Conservation (phyloP, 2,113 vertebrate species). For the Ginglymostoma cirratum region DNA sequence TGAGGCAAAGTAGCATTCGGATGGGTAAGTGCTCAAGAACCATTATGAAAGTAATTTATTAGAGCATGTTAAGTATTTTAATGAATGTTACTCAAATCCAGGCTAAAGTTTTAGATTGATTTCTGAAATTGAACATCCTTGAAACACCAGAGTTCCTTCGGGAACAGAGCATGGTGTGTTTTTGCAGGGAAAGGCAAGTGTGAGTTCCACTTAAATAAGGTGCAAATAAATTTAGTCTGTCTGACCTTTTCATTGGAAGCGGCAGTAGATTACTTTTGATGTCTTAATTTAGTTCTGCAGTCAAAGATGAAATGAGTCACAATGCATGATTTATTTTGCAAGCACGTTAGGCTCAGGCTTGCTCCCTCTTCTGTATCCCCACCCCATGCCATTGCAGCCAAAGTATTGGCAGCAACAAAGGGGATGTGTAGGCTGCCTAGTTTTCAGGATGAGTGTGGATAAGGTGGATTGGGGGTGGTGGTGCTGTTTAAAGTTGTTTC, state of each 20-base stretch:
- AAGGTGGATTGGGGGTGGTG: background rate
- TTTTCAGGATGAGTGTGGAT: background rate
- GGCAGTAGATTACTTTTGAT: background rate
- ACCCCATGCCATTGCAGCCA: background rate
- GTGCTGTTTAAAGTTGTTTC: too few species aligned
- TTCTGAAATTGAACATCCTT: background rate
- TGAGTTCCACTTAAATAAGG: background rate
- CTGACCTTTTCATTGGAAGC: background rate
- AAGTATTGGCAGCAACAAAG: background rate
- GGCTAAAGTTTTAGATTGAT: constrained; percentile 10
- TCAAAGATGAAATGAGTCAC: background rate
- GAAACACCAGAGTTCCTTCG: background rate
- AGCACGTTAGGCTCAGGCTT: background rate
- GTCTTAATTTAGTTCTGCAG: background rate
- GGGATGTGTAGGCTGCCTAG: background rate
- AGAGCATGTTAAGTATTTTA: background rate
- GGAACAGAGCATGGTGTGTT: background rate
- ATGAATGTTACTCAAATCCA: background rate
- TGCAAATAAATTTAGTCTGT: background rate
- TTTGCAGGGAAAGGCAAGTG: background rate
- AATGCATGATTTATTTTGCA: background rate
- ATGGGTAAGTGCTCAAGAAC: background rate
- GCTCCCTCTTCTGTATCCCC: background rate
- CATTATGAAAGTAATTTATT: background rate
- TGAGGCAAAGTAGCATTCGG: background rate